A percentile compares a stretch with the other conserved stretches of the same genome.
Conservation (phyloP, 2,113 vertebrate species). For the Pygoscelis adeliae region DNA sequence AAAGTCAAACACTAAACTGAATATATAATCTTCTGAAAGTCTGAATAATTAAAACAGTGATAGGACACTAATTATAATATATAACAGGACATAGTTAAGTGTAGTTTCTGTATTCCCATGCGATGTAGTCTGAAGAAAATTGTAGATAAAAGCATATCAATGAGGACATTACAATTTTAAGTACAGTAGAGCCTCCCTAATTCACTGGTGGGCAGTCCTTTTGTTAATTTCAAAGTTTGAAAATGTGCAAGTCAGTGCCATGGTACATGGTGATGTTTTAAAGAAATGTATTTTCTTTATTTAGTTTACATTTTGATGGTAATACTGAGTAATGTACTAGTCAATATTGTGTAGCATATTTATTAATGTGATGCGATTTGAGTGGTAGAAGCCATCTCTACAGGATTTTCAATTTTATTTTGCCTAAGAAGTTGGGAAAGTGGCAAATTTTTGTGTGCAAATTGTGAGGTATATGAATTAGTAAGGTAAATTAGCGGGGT, state of each 20-base stretch:
- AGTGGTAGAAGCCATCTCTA: not conserved
- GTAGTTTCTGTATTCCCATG: not conserved
- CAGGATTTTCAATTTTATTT: not conserved
- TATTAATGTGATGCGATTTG: not conserved
- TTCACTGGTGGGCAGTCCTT: not conserved
- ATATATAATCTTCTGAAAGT: not conserved
- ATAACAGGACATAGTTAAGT: not conserved
- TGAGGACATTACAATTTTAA: not conserved
- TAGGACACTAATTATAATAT: not conserved
- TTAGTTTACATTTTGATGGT: not conserved
- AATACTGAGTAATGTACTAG: not conserved
- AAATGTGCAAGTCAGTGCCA: not conserved
- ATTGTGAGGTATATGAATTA: not conserved
- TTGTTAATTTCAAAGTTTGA: not conserved
- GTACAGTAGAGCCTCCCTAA: not conserved
- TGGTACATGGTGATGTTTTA: not conserved
- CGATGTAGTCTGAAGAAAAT: not conserved
- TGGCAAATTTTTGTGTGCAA: not conserved
- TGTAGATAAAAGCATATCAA: not conserved
- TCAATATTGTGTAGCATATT: not conserved
- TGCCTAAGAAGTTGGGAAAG: not conserved
- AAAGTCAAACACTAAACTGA: not conserved
- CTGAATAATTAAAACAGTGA: not conserved
- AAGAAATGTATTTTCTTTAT: not conserved
- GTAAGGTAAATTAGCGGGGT: constrained; percentile 14